Conservation (phyloP, 1,140 invertebrate species). For the Drosophila triauraria region DNA sequence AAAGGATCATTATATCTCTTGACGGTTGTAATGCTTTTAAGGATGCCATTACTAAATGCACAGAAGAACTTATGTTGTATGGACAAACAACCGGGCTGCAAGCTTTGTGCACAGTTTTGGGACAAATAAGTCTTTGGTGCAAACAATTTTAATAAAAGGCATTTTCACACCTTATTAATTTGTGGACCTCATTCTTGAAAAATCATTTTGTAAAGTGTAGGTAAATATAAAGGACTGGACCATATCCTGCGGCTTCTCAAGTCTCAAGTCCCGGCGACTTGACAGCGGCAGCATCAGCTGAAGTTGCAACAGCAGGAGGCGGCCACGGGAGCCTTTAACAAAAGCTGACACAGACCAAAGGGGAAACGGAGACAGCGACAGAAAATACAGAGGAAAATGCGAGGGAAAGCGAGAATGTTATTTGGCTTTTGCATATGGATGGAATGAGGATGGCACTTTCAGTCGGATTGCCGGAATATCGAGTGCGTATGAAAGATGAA, state of each 20-base stretch:
- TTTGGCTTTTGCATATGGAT: slow-evolving; percentile 69
- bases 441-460: slow-evolving; percentile 54
- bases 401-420: slow-evolving; percentile 40
- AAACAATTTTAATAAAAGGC: too few relatives aligned
- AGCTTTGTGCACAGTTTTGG: too few relatives aligned
- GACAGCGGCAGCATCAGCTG: slow-evolving; percentile 57
- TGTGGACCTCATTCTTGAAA: background rate
- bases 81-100: too few relatives aligned
- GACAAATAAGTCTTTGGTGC: too few relatives aligned
- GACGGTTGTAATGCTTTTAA: too few relatives aligned
- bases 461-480: slow-evolving; percentile 45
- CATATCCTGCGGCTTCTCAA: slow-evolving; percentile 38
- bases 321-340: slow-evolving; percentile 37
- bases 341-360: slow-evolving; percentile 29
- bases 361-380: background rate
- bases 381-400: slow-evolving; percentile 5
- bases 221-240: background rate
- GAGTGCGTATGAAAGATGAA: slow-evolving; percentile 49
- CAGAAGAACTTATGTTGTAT: too few relatives aligned
- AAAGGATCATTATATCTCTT: background rate
- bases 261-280: slow-evolving; percentile 56
- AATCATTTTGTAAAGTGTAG: slow-evolving; percentile 6
- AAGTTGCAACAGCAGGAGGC: slow-evolving; percentile 45
- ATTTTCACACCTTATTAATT: background rate
- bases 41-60: too few relatives aligned